Percentiles rank a stretch among this genome's conserved stretches.
Evolutionary conservation across 2,797 vertebrate species (phyloP).

Genomic region (Danio kyathit): DNA sequence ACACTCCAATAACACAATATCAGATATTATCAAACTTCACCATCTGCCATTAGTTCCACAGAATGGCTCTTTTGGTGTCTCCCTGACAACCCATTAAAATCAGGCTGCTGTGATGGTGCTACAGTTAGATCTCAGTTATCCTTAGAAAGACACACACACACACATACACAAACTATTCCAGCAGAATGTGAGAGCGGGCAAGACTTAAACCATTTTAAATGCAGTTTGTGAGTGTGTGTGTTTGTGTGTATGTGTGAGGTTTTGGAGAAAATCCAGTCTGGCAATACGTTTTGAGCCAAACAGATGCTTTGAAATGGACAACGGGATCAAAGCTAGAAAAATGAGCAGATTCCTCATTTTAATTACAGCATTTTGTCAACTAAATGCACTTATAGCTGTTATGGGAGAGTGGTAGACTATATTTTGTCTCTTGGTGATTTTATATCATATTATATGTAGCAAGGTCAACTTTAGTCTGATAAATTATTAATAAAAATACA

Average conservation of each 20-base stretch:
- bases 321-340: slow-evolving; percentile 40
- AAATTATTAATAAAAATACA: background rate
- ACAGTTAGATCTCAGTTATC: slow-evolving; percentile 40
- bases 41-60: slow-evolving; percentile 45
- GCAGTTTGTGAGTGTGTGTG: background rate
- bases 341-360: slow-evolving; percentile 29
- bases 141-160: slow-evolving; percentile 12
- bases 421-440: background rate
- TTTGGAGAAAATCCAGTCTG: slow-evolving; percentile 48
- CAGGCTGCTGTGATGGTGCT: slow-evolving; percentile 17
- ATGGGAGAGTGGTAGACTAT: background rate
- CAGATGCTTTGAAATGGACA: slow-evolving; percentile 46
- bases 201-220: slow-evolving; percentile 5
- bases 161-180: background rate
- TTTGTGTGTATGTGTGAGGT: slow-evolving; percentile 4
- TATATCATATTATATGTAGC: background rate
- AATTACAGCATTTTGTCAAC: slow-evolving; percentile 16
- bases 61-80: slow-evolving; percentile 49
- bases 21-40: slow-evolving; percentile 42
- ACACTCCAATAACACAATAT: slow-evolving; percentile 35
- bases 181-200: slow-evolving; percentile 7
- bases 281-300: slow-evolving; percentile 38
- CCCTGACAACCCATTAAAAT: slow-evolving; percentile 48
- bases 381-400: background rate
- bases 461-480: background rate